Percentiles rank a stretch among this genome's conserved stretches.
These are phyloP conservation scores for Melieria picta DNA, from an alignment of 2,888 invertebrate genomes.

Conservation along the genomic window DNA sequence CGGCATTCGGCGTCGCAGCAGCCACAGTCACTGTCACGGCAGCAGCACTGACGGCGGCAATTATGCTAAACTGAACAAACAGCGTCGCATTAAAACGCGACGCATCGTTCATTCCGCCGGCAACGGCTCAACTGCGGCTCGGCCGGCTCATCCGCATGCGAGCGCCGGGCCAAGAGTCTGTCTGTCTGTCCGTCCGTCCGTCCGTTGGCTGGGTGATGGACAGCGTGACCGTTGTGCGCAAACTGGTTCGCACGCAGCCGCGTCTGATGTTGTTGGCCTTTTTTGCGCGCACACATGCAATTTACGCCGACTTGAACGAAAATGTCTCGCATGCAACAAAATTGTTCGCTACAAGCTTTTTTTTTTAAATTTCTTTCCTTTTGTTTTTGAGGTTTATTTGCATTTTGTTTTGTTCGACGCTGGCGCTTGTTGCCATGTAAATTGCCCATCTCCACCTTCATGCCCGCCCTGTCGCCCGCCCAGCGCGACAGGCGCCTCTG, in stretches of 20 bases:
- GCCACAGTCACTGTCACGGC: constrained; percentile 21
- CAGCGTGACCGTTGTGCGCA: constrained; percentile 23
- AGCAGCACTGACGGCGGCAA: constrained; percentile 40
- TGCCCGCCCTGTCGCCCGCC: constrained; percentile 10
- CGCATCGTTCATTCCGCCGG: constrained; percentile 16
- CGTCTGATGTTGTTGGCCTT: background rate
- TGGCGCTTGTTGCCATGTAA: constrained; percentile 63
- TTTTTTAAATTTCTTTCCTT: background rate
- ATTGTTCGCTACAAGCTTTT: constrained; percentile 24
- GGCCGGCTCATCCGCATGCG: background rate
- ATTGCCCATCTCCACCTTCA: constrained; percentile 44
- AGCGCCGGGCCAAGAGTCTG: constrained; percentile 1
- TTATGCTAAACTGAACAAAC: constrained; percentile 63
- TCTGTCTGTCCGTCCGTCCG: background rate
- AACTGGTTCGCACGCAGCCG: constrained; percentile 44
- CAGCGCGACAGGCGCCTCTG: constrained; percentile 51
- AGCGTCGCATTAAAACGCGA: constrained; percentile 49
- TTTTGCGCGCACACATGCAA: constrained; percentile 23
- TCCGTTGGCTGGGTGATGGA: constrained; percentile 18
- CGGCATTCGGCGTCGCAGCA: constrained; percentile 1
- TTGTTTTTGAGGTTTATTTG: background rate
- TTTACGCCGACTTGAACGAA: background rate
- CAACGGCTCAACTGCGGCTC: background rate
- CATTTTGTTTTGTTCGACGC: background rate
- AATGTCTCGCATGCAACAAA: constrained; percentile 46